Evolutionary conservation across 2,797 vertebrate genomes (phyloP).

Genomic region (Scleropages formosus): DNA sequence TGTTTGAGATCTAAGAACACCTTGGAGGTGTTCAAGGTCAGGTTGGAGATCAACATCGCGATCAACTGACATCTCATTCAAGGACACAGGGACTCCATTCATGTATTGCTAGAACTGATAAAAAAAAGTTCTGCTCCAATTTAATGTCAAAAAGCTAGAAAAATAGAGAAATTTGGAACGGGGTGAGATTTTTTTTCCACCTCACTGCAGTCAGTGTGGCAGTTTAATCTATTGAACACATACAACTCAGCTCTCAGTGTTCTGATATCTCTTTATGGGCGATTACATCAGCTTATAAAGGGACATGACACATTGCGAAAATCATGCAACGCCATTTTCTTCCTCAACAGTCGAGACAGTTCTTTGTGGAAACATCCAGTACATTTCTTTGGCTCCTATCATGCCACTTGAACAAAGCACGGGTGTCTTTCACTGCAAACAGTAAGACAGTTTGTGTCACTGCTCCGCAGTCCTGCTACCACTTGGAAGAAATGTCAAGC

Average conservation of each 20-base stretch:
- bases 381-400: conserved; percentile 34
- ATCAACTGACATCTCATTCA: too few species aligned
- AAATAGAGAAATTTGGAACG: too few species aligned
- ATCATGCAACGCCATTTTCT: conserved; percentile 47
- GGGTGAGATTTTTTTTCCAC: too few species aligned
- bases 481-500: conserved; percentile 38
- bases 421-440: conserved; percentile 51
- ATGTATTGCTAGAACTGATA: too few species aligned
- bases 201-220: conserved; percentile 38
- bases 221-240: conserved; percentile 41
- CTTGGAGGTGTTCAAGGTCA: too few species aligned
- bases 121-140: too few species aligned
- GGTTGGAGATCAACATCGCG: conserved; percentile 11
- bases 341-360: conserved; percentile 31
- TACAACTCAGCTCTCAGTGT: conserved; percentile 37
- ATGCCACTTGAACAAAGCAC: conserved; percentile 26
- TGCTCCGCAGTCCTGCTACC: conserved; percentile 29
- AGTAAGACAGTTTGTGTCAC: conserved; percentile 39
- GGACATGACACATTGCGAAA: conserved; percentile 53
- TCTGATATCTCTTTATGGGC: conserved; percentile 51
- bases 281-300: conserved; percentile 60
- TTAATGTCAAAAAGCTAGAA: too few species aligned
- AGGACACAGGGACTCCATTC: too few species aligned
- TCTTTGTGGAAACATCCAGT: conserved; percentile 24
- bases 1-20: conserved; percentile 1